Base-by-base conservation (phyloP, 2,113 vertebrate species). In the Eudyptes chrysolophus region DNA sequence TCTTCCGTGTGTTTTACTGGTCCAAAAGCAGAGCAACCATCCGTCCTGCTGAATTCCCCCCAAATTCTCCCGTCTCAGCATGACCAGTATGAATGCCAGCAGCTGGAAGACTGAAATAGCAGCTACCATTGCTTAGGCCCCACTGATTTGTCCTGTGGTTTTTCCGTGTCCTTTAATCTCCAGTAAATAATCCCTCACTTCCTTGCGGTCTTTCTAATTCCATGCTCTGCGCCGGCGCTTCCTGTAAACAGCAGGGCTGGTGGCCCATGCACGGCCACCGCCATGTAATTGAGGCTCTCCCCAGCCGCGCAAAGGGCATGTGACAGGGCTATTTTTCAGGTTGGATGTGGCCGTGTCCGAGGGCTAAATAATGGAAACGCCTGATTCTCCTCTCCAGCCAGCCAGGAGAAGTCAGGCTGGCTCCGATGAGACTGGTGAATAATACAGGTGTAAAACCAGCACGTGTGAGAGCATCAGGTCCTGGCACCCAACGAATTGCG, bases 151-250 rank as follows among this genome's bases (percentile, higher is more conserved):
- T 96, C 95, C 87, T 97, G 97, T 96, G 97, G 97, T 81, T 98
- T 97, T 97, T 95, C 90, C 7, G 1, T 14, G 21, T 49, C 91
- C 95, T 97, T 96, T 97, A 97, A 98, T 98, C 92, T 85, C 48
- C 78, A 82, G 89, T 85, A 89, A 96, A 97, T 97, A 97, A 97
- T 97, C 95, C 94, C 93, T 97, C 94, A 88, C 95, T 98, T 97
- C 97, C 97, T 98, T 97, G 97, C 4, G 97, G 97, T 97, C 89
- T 95, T 92, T 95, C 94, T 98, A 97, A 98, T 97, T 98, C 89
- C 94, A 96, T 79, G 95, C 68, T 93, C 87, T 68, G 68, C 4
- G 13, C 80, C 9, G 40, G 87, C 15, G 51, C 97, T 97, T 98
- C 97, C 97, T 97, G 96, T 98, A 98, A 98, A 97, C 97, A 97